These are phyloP conservation scores for Rhogogaster chlorosoma DNA, from an alignment of 2,888 invertebrate species.

Conservation along the genomic window DNA sequence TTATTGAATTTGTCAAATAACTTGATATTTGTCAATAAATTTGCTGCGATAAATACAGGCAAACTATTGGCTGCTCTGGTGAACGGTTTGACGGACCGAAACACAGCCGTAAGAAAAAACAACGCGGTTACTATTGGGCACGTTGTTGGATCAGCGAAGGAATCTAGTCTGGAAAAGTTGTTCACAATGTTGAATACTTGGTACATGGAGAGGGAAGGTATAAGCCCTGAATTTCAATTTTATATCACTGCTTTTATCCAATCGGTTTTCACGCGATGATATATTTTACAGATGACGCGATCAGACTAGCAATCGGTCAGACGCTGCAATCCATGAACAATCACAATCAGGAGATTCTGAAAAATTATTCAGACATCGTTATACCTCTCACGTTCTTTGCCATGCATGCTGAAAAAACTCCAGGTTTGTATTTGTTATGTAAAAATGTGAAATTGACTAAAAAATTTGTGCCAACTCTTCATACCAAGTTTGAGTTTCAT, in stretches of 20 bases:
- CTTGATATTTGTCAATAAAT: constrained; percentile 23
- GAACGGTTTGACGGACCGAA: constrained; percentile 91
- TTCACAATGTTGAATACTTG: constrained; percentile 82
- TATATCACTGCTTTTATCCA: constrained; percentile 26
- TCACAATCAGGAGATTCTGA: constrained; percentile 90
- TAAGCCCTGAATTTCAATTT: neutral
- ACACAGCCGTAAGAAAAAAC: constrained; percentile 90
- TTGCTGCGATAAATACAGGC: constrained; percentile 71
- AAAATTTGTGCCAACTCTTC: neutral
- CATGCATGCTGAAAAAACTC: constrained; percentile 90
- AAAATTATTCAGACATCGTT: constrained; percentile 86
- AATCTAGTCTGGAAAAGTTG: constrained; percentile 84
- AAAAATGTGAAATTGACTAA: neutral
- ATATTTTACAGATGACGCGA: constrained; percentile 83
- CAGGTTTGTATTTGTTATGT: constrained; percentile 74
- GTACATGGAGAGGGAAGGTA: constrained; percentile 86
- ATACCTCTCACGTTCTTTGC: constrained; percentile 94
- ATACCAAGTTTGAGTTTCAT: neutral
- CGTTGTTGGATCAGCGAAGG: constrained; percentile 90
- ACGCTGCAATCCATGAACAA: constrained; percentile 90
- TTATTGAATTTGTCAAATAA: constrained; percentile 11
- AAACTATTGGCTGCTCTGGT: constrained; percentile 84
- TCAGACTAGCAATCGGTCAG: constrained; percentile 86
- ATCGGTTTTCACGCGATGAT: neutral
- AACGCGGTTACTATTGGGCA: constrained; percentile 92